Base-by-base conservation (phyloP, 2,888 invertebrate species). In the Polymixis flavicincta region DNA sequence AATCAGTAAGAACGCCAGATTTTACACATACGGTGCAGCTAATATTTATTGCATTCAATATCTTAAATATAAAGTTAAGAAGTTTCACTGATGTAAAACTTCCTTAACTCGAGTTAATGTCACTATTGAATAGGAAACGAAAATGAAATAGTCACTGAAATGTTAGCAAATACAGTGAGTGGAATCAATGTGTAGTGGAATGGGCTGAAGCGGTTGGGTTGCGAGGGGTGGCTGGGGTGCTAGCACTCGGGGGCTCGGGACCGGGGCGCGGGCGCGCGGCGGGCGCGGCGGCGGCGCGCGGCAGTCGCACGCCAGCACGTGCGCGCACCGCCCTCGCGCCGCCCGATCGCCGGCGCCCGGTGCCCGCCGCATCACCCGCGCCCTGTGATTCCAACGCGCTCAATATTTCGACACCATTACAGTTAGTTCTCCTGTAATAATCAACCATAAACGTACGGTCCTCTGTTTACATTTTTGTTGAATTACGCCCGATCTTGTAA, bases 241-340 rank as follows among this genome's bases (percentile, higher is more conserved):
- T 50, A 14, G 63, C 55, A 81, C 84, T 87, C 73, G 81, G 73
- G 74, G 71, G 76, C 87, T 82, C 86, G 78, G 86, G 85, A 80
- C 63, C 75, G 87, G 79, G 93, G 92, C 92, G 92, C 93, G 92
- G 89, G 87, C 92, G 92, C 91, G 89, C 90, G 91, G 91, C 92
- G 93, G 92, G 92, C 91, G 76, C 79, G 90, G 91, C 93, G 66
- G 83, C 86, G 89, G 89, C 88, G 93, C 93, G 92, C 95, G 95
- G 94, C 96, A 95, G 95, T 95, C 93, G 95, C 95, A 91, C 94
- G 95, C 94, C 91, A 92, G 92, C 95, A 94, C 95, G 95, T 94
- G 95, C 95, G 95, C 94, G 93, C 89, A 92, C 90, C 95, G 93
- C 93, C 92, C 92, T 88, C 90, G 94, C 94, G 94, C 92, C 90